These are phyloP conservation scores for Pseudonaja textilis DNA, from an alignment of 2,113 vertebrate genomes.

Conservation along the genomic window DNA sequence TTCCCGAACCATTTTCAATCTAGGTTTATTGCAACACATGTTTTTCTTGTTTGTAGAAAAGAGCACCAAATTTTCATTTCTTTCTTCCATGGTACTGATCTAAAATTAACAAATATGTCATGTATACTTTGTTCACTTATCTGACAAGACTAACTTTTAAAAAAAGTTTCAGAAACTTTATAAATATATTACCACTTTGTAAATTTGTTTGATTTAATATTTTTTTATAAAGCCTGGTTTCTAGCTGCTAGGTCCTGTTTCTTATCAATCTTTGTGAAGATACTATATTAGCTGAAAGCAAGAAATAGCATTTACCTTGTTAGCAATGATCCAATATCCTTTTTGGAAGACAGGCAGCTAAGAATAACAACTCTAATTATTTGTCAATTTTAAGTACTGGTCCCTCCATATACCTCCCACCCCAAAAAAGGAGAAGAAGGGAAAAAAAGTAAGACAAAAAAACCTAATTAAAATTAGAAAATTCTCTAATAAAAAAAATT, in stretches of 20 bases:
- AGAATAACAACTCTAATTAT: conserved; percentile 68
- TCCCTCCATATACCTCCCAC: background rate
- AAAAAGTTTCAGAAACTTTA: background rate
- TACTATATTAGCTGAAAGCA: conserved; percentile 24
- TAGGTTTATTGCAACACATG: background rate
- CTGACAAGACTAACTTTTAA: background rate
- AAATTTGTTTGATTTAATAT: conserved; percentile 2
- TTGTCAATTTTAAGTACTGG: conserved; percentile 47
- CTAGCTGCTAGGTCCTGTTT: conserved; percentile 68
- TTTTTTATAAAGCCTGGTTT: conserved; percentile 38
- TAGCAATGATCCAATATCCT: conserved; percentile 70
- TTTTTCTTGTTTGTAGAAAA: background rate
- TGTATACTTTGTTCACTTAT: background rate
- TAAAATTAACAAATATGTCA: background rate
- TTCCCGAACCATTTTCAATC: background rate
- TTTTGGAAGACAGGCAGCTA: conserved; percentile 70
- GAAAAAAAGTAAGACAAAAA: no score
- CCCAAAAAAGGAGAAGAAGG: background rate
- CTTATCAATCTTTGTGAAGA: conserved; percentile 43
- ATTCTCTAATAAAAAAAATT: background rate
- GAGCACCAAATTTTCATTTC: background rate
- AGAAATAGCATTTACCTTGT: conserved; percentile 64
- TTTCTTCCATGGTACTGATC: background rate
- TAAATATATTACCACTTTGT: background rate
- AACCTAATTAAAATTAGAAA: background rate